These are phyloP conservation scores for Gymnocheta viridis DNA, from an alignment of 2,888 invertebrate species.

Conservation along the genomic window DNA sequence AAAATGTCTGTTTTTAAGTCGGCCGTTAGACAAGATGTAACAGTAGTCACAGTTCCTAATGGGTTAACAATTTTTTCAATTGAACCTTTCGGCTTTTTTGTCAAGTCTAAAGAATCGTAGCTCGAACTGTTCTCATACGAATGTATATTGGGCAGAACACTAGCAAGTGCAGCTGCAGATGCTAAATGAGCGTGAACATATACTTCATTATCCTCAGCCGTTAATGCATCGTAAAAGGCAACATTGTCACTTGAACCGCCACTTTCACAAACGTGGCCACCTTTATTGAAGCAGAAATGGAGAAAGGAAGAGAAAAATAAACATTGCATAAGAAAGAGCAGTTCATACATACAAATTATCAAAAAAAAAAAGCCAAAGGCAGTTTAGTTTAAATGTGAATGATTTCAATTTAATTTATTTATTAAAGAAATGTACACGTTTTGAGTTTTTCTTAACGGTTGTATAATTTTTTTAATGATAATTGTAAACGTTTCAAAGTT, in stretches of 20 bases:
- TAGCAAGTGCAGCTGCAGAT: constrained; percentile 73
- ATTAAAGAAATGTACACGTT: constrained; percentile 56
- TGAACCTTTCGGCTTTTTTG: constrained; percentile 66
- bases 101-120: constrained; percentile 71
- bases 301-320: constrained; percentile 75
- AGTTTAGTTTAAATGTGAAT: constrained; percentile 74
- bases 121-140: constrained; percentile 73
- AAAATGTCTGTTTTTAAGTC: constrained; percentile 78
- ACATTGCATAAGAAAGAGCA: constrained; percentile 68
- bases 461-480: constrained; percentile 24
- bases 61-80: constrained; percentile 87
- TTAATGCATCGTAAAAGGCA: constrained; percentile 78
- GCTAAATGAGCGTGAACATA: constrained; percentile 46
- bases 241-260: constrained; percentile 75
- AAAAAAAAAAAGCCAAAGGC: constrained; percentile 90
- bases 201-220: constrained; percentile 75
- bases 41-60: constrained; percentile 86
- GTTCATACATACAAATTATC: constrained; percentile 54
- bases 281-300: constrained; percentile 74
- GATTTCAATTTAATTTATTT: constrained; percentile 60
- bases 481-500: constrained; percentile 20
- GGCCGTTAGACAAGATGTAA: constrained; percentile 78
- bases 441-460: constrained; percentile 36
- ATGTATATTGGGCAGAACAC: constrained; percentile 76
- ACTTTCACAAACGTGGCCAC: constrained; percentile 73